Base-by-base conservation (phyloP, 1,140 invertebrate genomes). In the Zaprionus davidi region DNA sequence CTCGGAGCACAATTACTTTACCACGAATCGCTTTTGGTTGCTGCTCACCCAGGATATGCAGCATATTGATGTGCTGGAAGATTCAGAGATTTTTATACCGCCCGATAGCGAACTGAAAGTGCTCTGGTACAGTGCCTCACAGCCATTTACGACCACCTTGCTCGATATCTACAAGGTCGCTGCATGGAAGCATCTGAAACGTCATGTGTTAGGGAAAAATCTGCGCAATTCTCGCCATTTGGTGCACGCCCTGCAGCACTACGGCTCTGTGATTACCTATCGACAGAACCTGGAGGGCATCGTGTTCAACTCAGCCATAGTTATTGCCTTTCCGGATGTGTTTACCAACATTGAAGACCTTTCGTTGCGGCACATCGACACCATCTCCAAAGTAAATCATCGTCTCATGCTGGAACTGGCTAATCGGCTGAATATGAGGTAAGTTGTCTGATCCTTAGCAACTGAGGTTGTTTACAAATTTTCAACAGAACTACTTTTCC, bases 301-400 rank as follows among this genome's bases (percentile, higher is more conserved):
- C 28, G 81, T 84, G 1, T 91, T 92, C 24, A 91, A 90, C 26
- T 67, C 88, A 6, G 90, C 74, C 15, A 71, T 93, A 17, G 91
- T 92, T 2, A 90, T 92, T 49, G 91, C 90, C n/a, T 92, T 92
- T 81, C 92, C 92, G 3, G 92, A 93, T 78, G n/a, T 90, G 2
- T 93, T 93, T 53, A 91, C 81, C 31, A 71, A 81, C 44, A 82
- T 93, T 15, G 80, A 92, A 15, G 94, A 94, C 76, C 73, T 94
- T 34, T 92, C 84, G 4, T 66, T 93, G 60, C 80, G 93, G 0
- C 93, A 94, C 56, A 93, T 94, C 24, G 94, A 94, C 44, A 94
- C 93, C 1, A 94, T 93, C 64, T 93, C 94, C 0, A 94, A 94
- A 65, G 81, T 94, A 0, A 94, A 93, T 58, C 94, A 94, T 80